A percentile compares a stretch with the other conserved stretches of the same genome.
Evolutionary conservation across 2,888 invertebrate species (phyloP).

Genomic region (Orthosia gothica): DNA sequence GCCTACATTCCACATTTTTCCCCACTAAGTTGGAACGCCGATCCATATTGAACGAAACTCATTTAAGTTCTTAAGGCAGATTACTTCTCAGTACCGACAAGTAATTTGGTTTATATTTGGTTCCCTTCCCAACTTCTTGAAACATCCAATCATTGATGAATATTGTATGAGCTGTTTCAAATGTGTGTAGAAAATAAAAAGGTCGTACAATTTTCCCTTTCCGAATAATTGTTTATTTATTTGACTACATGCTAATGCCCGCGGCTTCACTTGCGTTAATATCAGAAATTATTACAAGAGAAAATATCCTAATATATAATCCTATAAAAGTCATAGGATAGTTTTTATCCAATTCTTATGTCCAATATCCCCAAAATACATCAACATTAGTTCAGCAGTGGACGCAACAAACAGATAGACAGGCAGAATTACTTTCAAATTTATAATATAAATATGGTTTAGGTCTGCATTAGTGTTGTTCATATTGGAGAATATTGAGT

Average conservation of each 20-base stretch:
- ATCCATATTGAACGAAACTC: constrained; percentile 13
- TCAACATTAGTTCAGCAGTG: too few relatives aligned
- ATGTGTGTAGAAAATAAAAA: constrained; percentile 29
- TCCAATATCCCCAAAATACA: too few relatives aligned
- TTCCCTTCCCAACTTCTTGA: constrained; percentile 9
- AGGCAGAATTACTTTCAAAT: too few relatives aligned
- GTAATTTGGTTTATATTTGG: constrained; percentile 42
- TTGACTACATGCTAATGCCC: not conserved
- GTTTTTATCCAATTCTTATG: too few relatives aligned
- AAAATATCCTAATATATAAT: too few relatives aligned
- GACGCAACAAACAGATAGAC: too few relatives aligned
- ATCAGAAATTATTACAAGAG: too few relatives aligned
- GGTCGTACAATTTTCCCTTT: not conserved
- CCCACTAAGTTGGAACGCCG: not conserved
- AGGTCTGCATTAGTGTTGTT: constrained; percentile 3
- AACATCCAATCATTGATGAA: constrained; percentile 48
- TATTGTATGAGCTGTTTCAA: constrained; percentile 45
- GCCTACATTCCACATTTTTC: constrained; percentile 41
- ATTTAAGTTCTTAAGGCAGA: constrained; percentile 39
- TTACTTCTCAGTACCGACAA: constrained; percentile 20
- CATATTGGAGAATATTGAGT: not conserved
- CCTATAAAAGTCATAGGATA: too few relatives aligned
- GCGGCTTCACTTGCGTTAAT: not conserved
- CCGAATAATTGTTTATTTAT: constrained; percentile 34
- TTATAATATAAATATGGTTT: not conserved